Evolutionary conservation across 2,888 invertebrate species (phyloP), one percentile per base, ranked within the genome.

Genomic region (Eupithecia centaureata): DNA sequence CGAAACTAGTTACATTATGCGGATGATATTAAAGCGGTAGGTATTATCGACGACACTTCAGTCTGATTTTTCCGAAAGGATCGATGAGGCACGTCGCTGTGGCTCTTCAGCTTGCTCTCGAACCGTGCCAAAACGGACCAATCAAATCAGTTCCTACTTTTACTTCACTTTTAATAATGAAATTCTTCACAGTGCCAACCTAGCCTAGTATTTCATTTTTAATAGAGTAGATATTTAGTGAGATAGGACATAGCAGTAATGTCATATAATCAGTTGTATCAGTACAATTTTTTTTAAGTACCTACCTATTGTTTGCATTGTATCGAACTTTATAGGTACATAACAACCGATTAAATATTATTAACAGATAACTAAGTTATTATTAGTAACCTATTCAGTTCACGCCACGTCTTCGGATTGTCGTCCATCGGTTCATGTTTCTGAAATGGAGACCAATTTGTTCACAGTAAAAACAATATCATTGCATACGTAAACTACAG

Each of bases 41-140:
- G 58, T 51, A 27, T 57, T 63, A 52, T 59, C 56, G 56, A 57
- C 25, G 65, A 38, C 60, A 65, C 42, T 30, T 52, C 30, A 35
- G 54, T 54, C 42, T 56, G 54, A 65, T 35, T 65, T 61, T 66
- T 57, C 32, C 32, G 61, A 57, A 61, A 61, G 61, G 32, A 61
- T 63, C 47, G 54, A 63, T 56, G 32, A 52, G 60, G 51, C 64
- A 68, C 61, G 66, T 57, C 56, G 28, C 61, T 47, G 57, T 54
- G 35, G 54, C 56, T 35, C 60, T 68, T 18, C 56, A 64, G 51
- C 27, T 47, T 28, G 59, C 63, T 47, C 42, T 63, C 27, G 33
- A 63, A 33, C 54, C 60, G 60, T 56, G 60, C 57, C 63, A 60
- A 67, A 61, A 68, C 35, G 64, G 57, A 57, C 60, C 64, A 57